phyloP scores from a whole-genome alignment of 2,888 invertebrate species.

The Octonoba sinensis region DNA sequence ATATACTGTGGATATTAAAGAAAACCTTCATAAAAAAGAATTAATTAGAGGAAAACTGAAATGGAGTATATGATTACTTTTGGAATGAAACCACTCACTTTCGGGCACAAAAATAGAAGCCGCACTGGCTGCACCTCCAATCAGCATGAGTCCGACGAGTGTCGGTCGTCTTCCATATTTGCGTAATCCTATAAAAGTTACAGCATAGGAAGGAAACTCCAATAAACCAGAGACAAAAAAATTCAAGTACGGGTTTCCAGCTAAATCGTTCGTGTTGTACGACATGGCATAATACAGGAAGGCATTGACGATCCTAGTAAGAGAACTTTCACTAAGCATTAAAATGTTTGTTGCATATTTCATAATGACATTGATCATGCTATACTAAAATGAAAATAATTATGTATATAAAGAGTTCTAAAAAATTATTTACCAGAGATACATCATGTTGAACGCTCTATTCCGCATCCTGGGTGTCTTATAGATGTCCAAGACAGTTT shows the following conservation, averaged over 20 bases:
- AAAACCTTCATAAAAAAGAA: too few species aligned
- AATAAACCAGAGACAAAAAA: slow-evolving; percentile 72
- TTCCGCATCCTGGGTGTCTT: slow-evolving; percentile 22
- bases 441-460: slow-evolving; percentile 32
- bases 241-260: slow-evolving; percentile 82
- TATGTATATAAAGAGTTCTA: not conserved
- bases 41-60: too few species aligned
- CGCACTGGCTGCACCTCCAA: not conserved
- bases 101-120: not conserved
- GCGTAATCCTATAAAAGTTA: slow-evolving; percentile 1
- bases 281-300: slow-evolving; percentile 84
- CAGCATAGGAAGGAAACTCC: slow-evolving; percentile 33
- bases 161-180: slow-evolving; percentile 4
- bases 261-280: slow-evolving; percentile 81
- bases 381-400: too few species aligned
- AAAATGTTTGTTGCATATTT: not conserved
- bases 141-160: slow-evolving; percentile 9
- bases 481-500: slow-evolving; percentile 9
- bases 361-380: not conserved
- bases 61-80: too few species aligned
- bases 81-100: too few species aligned
- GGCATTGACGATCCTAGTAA: slow-evolving; percentile 80
- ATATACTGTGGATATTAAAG: too few species aligned
- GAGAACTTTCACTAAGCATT: not conserved
- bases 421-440: slow-evolving; percentile 3